Conservation (phyloP, 2,113 vertebrate species). For the Aspidoscelis tigris region DNA sequence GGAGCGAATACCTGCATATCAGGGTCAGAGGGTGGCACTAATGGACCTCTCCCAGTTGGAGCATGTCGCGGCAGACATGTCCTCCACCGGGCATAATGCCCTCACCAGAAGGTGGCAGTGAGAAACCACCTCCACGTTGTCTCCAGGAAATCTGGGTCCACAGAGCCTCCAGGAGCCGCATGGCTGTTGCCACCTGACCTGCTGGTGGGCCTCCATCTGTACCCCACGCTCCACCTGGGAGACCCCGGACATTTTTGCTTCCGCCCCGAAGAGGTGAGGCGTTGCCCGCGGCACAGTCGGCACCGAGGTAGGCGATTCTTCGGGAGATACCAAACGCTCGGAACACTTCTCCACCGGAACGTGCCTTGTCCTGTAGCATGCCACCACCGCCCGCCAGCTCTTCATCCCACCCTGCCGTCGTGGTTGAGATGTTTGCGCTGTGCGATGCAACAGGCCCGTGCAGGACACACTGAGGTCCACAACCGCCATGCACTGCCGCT, state of each 20-base stretch:
- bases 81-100: neutral
- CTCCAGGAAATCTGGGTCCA: neutral
- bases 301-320: neutral
- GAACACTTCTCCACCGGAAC: neutral
- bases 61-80: neutral
- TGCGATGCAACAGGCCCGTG: neutral
- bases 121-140: neutral
- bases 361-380: conserved; percentile 18
- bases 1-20: too few relatives aligned
- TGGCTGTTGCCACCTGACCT: too few relatives aligned
- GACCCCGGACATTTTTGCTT: neutral
- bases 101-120: neutral
- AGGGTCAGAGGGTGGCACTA: too few relatives aligned
- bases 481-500: too few relatives aligned
- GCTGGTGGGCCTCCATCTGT: too few relatives aligned
- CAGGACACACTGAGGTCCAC: too few relatives aligned
- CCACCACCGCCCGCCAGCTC: neutral
- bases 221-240: too few relatives aligned
- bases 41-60: too few relatives aligned
- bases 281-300: neutral
- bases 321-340: neutral
- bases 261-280: neutral
- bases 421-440: neutral
- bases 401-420: neutral
- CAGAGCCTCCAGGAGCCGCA: too few relatives aligned